Base-by-base conservation (phyloP, 2,888 invertebrate genomes). In the Tiliacea aurago region DNA sequence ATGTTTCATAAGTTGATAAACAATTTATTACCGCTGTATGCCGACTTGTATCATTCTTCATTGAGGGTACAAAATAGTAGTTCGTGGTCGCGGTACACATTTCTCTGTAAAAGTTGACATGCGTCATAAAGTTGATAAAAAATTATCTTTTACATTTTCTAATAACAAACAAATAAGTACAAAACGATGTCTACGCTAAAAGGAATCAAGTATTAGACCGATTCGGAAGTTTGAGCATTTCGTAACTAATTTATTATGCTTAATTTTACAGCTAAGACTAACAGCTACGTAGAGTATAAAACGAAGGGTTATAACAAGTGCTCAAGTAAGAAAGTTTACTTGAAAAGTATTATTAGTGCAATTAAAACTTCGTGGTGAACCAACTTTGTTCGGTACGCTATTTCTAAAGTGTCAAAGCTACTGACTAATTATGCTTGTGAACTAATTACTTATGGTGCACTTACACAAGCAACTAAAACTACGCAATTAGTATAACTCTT, bases 121-220 rank as follows among this genome's bases (percentile, higher is more conserved):
- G 15, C 28, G 33, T 76, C 58, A 61, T 62, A 49, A 70, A 53
- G 7, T 53, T 53, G 33, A 70, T 43, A 58, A 59, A 64, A 77
- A 33, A 6, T 55, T 18, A 33, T n/a, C 65, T 43, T 70, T 41
- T 70, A 64, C 13, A 78, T 61, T 65, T 41, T 59, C 20, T 43
- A 78, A 53, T 43, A 63, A 67, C 23, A 78, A 43, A 78, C n/a
- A 77, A 62, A 80, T 88, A 88, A 87, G 87, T 89, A 89, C 88
- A 87, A 86, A 85, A 79, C 20, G 77, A 84, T 83, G 76, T 77
- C 77, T 87, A 87, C 61, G 70, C 86, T 88, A 88, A 74, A 84
- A 88, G 80, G 85, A 87, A 88, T 89, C 82, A 79, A 86, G 74
- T 81, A 82, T 80, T 91, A 92, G 91, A 92, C 92, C 91, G 91